These are phyloP conservation scores for Cebus imitator DNA, from an alignment of 2,113 vertebrate genomes.

Conservation along the genomic window DNA sequence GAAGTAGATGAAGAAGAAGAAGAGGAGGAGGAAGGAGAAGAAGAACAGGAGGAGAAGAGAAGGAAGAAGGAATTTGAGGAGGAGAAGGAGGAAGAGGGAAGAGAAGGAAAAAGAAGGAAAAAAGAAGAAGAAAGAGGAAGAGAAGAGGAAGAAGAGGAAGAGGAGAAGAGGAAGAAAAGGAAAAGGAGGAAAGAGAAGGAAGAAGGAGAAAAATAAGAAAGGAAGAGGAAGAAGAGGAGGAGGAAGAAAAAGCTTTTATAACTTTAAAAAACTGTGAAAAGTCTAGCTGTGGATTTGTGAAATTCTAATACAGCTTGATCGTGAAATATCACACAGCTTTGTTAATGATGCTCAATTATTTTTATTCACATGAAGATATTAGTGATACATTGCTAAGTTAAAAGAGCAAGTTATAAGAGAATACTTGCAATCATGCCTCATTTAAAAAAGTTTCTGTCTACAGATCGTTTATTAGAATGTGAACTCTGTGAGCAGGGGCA, in stretches of 20 bases:
- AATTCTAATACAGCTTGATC: neutral
- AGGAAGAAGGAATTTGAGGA: too few relatives aligned
- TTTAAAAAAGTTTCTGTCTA: neutral
- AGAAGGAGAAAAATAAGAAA: too few relatives aligned
- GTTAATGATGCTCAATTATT: constrained; percentile 14
- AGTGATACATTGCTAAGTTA: neutral
- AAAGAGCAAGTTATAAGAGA: neutral
- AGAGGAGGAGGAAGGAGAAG: too few relatives aligned
- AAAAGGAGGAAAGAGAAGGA: too few relatives aligned
- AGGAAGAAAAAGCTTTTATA: neutral
- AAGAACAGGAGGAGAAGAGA: too few relatives aligned
- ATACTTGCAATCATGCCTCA: neutral
- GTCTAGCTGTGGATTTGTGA: neutral
- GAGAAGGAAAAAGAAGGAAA: too few relatives aligned
- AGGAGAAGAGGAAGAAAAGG: too few relatives aligned
- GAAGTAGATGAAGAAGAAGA: too few relatives aligned
- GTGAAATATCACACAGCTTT: neutral
- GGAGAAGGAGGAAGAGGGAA: too few relatives aligned
- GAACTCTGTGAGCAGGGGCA: neutral
- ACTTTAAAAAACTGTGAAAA: neutral
- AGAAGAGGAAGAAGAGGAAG: too few relatives aligned
- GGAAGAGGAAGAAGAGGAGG: too few relatives aligned
- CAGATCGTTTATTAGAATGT: neutral
- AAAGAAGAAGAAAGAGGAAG: too few relatives aligned
- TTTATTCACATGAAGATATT: neutral